These are phyloP conservation scores for Apodemia zela DNA, from an alignment of 2,888 invertebrate species.

Conservation along the genomic window DNA sequence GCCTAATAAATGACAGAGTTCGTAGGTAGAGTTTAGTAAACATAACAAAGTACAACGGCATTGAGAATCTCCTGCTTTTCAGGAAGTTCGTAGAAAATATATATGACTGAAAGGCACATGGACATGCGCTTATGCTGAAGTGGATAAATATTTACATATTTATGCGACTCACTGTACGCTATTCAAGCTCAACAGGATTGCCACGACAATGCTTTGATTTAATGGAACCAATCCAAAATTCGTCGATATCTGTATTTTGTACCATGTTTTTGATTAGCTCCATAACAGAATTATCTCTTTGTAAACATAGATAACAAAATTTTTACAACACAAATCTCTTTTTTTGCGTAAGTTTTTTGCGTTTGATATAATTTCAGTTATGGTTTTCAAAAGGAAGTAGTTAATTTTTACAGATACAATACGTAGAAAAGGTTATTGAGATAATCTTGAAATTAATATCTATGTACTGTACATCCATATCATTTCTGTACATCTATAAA, in stretches of 20 bases:
- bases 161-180: slow-evolving; percentile 30
- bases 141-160: neutral
- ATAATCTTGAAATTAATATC: too few species aligned
- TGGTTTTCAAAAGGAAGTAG: too few species aligned
- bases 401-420: neutral
- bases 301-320: slow-evolving; percentile 20
- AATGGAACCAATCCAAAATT: slow-evolving; percentile 63
- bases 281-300: slow-evolving; percentile 25
- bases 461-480: too few species aligned
- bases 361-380: too few species aligned
- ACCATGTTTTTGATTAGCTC: slow-evolving; percentile 35
- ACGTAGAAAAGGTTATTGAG: neutral
- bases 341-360: neutral
- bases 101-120: too few species aligned
- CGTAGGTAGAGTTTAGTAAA: too few species aligned
- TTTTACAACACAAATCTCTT: neutral
- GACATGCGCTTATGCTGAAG: too few species aligned
- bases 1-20: too few species aligned
- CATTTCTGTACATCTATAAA: too few species aligned
- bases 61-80: too few species aligned
- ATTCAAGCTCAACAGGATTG: slow-evolving; percentile 68
- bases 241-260: slow-evolving; percentile 36
- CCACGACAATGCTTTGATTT: slow-evolving; percentile 68
- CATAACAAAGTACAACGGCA: too few species aligned
- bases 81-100: too few species aligned